Conservation (phyloP, 2,888 invertebrate species). For the Eilema depressum region DNA sequence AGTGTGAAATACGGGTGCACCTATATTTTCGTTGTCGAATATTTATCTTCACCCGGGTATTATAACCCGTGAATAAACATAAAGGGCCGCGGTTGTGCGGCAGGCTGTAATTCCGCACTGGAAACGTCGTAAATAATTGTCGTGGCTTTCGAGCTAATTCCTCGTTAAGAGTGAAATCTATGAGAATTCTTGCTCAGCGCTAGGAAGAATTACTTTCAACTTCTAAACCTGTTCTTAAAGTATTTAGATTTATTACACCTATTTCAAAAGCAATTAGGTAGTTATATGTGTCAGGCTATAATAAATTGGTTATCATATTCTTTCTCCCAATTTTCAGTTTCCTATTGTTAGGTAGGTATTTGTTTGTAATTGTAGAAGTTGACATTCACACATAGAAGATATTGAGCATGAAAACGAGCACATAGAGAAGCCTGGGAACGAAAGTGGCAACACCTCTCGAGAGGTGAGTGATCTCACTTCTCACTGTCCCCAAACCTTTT, state of each 20-base stretch:
- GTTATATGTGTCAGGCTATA: background rate
- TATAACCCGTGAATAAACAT: constrained; percentile 81
- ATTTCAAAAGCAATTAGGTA: background rate
- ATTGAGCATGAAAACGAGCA: no score
- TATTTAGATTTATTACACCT: constrained; percentile 28
- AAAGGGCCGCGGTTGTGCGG: constrained; percentile 69
- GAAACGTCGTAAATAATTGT: constrained; percentile 80
- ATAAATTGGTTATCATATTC: no score
- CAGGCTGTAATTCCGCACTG: constrained; percentile 71
- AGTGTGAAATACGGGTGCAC: constrained; percentile 76
- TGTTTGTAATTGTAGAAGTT: no score
- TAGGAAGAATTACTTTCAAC: constrained; percentile 61
- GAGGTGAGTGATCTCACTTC: no score
- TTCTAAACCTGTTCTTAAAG: constrained; percentile 45
- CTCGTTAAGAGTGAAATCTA: constrained; percentile 73
- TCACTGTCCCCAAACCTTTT: no score
- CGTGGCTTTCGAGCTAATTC: constrained; percentile 76
- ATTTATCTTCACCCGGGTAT: constrained; percentile 74
- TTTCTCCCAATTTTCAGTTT: no score
- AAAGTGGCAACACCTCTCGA: no score
- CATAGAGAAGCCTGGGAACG: no score
- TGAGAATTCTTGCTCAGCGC: constrained; percentile 60
- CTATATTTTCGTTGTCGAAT: constrained; percentile 80
- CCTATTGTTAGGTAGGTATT: no score
- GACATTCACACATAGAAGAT: no score